Conservation (phyloP, 2,113 vertebrate genomes). For the Cacatua alba region DNA sequence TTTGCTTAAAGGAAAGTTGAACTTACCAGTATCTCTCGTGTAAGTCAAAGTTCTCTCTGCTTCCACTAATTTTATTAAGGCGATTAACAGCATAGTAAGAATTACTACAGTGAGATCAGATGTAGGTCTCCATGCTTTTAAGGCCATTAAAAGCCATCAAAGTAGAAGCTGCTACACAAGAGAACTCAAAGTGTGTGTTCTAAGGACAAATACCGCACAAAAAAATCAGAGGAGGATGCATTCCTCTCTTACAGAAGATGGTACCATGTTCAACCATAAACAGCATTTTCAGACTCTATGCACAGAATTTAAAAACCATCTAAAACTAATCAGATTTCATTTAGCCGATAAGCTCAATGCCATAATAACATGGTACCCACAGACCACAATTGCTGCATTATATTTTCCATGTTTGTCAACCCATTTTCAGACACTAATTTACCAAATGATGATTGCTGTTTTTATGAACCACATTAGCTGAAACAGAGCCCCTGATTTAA, state of each 20-base stretch:
- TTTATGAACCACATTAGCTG: slow-evolving; percentile 27
- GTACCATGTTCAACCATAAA: not conserved
- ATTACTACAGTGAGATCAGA: not conserved
- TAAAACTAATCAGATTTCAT: not conserved
- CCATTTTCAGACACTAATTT: slow-evolving; percentile 29
- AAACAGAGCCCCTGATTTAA: not conserved
- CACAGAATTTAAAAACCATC: not conserved
- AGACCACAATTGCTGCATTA: slow-evolving; percentile 1
- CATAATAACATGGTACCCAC: not conserved
- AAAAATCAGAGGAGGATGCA: not conserved
- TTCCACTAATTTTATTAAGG: not conserved
- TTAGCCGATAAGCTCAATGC: not conserved
- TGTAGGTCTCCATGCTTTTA: not conserved
- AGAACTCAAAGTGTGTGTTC: not conserved
- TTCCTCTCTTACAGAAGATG: not conserved
- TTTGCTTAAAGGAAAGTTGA: not conserved
- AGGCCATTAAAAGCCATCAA: not conserved
- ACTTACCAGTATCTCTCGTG: not conserved
- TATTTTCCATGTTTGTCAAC: not conserved
- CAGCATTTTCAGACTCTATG: not conserved
- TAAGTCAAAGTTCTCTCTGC: not conserved
- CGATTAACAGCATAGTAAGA: not conserved
- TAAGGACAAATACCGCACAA: not conserved
- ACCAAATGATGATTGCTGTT: slow-evolving; percentile 34
- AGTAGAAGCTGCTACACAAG: not conserved